Evolutionary conservation across 2,888 invertebrate genomes (phyloP).

Genomic region (Crioceris asparagi): DNA sequence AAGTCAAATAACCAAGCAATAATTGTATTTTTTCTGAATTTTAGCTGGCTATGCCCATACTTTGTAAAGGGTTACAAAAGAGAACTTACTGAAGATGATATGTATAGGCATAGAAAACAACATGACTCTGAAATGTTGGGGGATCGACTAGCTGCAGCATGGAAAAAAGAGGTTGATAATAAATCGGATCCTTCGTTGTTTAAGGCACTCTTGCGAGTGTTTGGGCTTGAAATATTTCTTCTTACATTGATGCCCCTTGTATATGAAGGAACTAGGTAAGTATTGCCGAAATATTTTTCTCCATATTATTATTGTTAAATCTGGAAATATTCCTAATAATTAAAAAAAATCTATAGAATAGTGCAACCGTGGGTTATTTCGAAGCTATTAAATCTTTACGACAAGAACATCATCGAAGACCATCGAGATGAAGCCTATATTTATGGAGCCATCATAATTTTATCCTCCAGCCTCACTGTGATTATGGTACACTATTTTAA

Average conservation of each 20-base stretch:
- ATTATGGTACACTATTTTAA: constrained; percentile 64
- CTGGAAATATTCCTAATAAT: no score
- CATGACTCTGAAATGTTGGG: constrained; percentile 38
- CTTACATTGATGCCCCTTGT: constrained; percentile 11
- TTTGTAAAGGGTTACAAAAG: constrained; percentile 39
- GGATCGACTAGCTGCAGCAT: constrained; percentile 32
- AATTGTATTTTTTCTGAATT: no score
- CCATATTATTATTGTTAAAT: no score
- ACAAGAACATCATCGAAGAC: constrained; percentile 35
- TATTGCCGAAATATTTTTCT: constrained; percentile 13
- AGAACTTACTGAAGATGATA: constrained; percentile 41
- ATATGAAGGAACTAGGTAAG: constrained; percentile 13
- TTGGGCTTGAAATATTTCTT: constrained; percentile 18
- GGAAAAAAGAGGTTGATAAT: constrained; percentile 23
- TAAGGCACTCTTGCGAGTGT: constrained; percentile 24
- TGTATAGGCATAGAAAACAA: constrained; percentile 38
- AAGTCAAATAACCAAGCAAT: no score
- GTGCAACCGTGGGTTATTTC: constrained; percentile 22
- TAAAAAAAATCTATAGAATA: no score
- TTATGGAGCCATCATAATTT: constrained; percentile 61
- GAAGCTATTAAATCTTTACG: constrained; percentile 50
- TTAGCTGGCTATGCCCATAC: constrained; percentile 41
- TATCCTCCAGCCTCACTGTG: constrained; percentile 60
- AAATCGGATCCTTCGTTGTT: constrained; percentile 24
- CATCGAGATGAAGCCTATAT: constrained; percentile 53